These are phyloP conservation scores for Adelges cooleyi DNA, from an alignment of 1,140 invertebrate species.

Conservation along the genomic window DNA sequence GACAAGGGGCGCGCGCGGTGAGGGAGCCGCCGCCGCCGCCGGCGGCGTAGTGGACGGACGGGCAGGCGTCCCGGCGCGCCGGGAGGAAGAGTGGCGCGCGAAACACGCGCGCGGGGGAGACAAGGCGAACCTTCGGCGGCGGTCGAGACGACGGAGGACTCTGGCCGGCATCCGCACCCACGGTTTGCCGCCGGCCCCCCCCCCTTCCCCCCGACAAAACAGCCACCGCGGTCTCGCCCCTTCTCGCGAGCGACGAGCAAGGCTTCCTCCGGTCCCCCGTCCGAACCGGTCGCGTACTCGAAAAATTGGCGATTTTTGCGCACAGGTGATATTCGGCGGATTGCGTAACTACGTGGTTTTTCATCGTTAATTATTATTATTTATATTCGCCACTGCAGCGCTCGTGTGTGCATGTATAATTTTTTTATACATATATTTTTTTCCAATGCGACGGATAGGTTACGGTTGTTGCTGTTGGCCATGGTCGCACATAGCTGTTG, in stretches of 20 bases:
- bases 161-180: slow-evolving; percentile 7
- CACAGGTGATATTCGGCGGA: slow-evolving; percentile 9
- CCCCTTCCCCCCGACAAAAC: background rate
- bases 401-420: no score
- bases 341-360: slow-evolving; percentile 12
- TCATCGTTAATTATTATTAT: no score
- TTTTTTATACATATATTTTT: no score
- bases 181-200: background rate
- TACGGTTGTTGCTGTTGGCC: no score
- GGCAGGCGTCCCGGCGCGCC: background rate
- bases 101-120: background rate
- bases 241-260: background rate
- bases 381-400: no score
- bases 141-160: no score
- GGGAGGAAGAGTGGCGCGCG: background rate
- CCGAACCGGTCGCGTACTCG: slow-evolving; percentile 18
- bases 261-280: background rate
- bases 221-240: slow-evolving; percentile 2
- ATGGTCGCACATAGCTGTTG: no score
- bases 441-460: no score
- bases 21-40: background rate
- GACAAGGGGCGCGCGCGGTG: background rate
- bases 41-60: background rate
- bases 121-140: slow-evolving; percentile 21
- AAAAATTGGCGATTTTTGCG: slow-evolving; percentile 4